Evolutionary conservation across 2,888 invertebrate species (phyloP), one percentile per base, ranked within the genome.

Genomic region (Perdita meconis): DNA sequence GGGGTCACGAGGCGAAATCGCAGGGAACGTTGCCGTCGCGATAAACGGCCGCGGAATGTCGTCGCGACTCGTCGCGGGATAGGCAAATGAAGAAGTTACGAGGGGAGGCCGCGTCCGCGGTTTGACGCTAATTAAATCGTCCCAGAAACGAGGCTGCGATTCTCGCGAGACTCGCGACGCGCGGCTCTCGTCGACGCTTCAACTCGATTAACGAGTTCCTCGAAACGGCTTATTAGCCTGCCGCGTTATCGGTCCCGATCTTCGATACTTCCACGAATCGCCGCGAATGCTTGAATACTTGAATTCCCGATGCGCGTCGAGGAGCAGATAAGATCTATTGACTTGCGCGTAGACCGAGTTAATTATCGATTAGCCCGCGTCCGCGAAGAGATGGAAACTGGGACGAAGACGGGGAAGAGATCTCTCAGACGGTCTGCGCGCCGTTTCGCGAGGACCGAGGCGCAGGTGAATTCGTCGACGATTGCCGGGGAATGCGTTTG

Each of bases 131-230:
- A 75, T 75, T 60, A 66, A 66, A 73, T 66, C 66, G 75, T 66
- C 55, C 53, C 26, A 42, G 66, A 66, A 56, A 75, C 56, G 38
- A 59, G 60, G 57, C 19, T 3, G n/a, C 50, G 22, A n/a, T n/a
- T n/a, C 4, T 10, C 12, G 30, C n/a, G 26, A 12, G 26, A 22
- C 36, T 44, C 30, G 30, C 47, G 24, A n/a, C 36, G 30, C 36
- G 42, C 47, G 13, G 38, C 10, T 8, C n/a, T 19, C 36, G 2
- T 12, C 59, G n/a, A 30, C 13, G n/a, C 10, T 16, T 26, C 51
- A 5, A n/a, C 26, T 42, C 76, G 68, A 80, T 81, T 80, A 72
- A 74, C 76, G 59, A 80, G 68, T 76, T 75, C 69, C 34, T 42
- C 80, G 81, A 67, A 72, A 76, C 61, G 61, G 22, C 76, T 76